A percentile compares a stretch with the other conserved stretches of the same genome.
Conservation (phyloP, 2,797 vertebrate species). For the Gambusia yucatana region DNA sequence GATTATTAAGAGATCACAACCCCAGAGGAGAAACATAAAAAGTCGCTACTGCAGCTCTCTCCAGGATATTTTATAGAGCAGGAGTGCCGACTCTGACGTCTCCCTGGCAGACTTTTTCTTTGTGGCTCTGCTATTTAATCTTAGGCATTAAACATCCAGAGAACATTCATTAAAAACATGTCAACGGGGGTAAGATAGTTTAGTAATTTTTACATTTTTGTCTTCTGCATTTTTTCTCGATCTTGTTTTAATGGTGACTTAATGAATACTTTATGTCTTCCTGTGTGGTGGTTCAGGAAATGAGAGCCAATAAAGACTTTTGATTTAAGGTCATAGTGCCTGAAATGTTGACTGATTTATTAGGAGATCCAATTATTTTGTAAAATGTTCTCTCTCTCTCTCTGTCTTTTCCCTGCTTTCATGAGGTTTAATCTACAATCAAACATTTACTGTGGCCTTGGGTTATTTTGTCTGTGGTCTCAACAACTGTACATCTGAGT, state of each 20-base stretch:
- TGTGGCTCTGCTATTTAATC: background rate
- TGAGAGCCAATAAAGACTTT: background rate
- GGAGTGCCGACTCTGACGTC: background rate
- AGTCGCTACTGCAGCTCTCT: background rate
- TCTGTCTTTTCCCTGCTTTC: background rate
- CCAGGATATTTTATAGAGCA: background rate
- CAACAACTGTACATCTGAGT: background rate
- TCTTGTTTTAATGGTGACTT: background rate
- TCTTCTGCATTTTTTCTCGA: background rate
- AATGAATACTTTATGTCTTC: too few species aligned
- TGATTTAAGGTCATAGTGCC: background rate
- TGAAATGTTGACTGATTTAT: background rate
- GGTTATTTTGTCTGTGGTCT: constrained; percentile 15
- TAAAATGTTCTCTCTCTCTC: background rate
- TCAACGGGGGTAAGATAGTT: background rate
- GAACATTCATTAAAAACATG: background rate
- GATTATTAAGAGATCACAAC: background rate
- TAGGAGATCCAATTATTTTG: background rate
- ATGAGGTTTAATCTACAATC: background rate
- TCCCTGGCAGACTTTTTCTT: background rate
- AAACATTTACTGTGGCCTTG: constrained; percentile 1
- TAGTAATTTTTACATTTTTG: background rate
- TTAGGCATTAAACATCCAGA: background rate
- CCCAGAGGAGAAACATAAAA: constrained; percentile 8
- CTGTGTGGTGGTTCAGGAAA: background rate